Conservation (phyloP, 2,888 invertebrate genomes). For the Marasmarcha lunaedactyla region DNA sequence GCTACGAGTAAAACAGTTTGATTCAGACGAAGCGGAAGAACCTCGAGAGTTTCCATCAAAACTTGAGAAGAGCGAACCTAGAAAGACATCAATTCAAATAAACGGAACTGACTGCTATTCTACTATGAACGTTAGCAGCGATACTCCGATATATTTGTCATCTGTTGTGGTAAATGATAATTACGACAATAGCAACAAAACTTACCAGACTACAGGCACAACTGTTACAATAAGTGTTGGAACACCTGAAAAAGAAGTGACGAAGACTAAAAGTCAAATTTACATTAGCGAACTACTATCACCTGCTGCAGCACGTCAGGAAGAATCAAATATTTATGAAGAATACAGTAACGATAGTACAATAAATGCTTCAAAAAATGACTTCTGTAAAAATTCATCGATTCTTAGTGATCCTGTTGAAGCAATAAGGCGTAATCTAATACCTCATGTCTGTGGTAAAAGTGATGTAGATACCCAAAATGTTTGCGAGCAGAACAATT, state of each 20-base stretch:
- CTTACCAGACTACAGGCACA: constrained; percentile 61
- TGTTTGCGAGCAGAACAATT: constrained; percentile 8
- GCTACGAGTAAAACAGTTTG: constrained; percentile 53
- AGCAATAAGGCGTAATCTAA: constrained; percentile 79
- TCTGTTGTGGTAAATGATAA: constrained; percentile 78
- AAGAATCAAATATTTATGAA: constrained; percentile 48
- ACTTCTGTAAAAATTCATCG: constrained; percentile 53
- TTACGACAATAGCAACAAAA: constrained; percentile 46
- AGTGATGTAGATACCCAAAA: constrained; percentile 25
- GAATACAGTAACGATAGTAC: constrained; percentile 34
- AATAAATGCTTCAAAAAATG: constrained; percentile 16
- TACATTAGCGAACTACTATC: constrained; percentile 55
- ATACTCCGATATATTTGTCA: constrained; percentile 78
- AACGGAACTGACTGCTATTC: constrained; percentile 81
- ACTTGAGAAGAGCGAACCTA: constrained; percentile 44
- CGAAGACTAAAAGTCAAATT: constrained; percentile 62
- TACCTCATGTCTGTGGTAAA: constrained; percentile 83
- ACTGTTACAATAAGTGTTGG: constrained; percentile 74
- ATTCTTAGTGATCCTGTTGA: constrained; percentile 80
- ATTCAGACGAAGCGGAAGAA: constrained; percentile 45
- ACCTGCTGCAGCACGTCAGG: constrained; percentile 26
- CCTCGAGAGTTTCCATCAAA: constrained; percentile 27
- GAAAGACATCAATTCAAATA: constrained; percentile 80
- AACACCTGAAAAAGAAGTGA: constrained; percentile 52
- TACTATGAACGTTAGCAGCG: constrained; percentile 78